Base-by-base conservation (phyloP, 2,113 vertebrate species). In the Cynoglossus semilaevis region DNA sequence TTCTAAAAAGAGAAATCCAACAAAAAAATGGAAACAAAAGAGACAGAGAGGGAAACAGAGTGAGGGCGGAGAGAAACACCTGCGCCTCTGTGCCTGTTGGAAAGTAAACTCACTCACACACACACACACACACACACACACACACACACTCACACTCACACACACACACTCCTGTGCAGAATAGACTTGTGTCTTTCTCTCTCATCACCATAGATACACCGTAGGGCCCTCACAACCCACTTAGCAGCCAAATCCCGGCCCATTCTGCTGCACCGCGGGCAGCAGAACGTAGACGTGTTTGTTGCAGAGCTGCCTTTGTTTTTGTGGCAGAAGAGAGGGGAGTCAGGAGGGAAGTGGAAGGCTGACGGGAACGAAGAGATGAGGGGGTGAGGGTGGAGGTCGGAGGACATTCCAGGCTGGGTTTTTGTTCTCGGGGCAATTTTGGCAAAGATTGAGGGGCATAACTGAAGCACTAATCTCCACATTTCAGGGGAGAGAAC, bases 231-330 rank as follows among this genome's bases (percentile, higher is more conserved):
- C 19, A 38, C 62, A 71, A 36, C 43, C 60, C 76, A 73, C 53
- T 70, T 61, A 79, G 68, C 77, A 74, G 74, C 76, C 74, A 74
- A 79, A 73, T 69, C 72, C 71, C 52, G 1, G 36, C 3, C 54
- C 59, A 46, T 79, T 82, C 76, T 77, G 63, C 49, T 10, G 81
- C 67, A 79, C 79, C 48, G 56, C 68, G 53, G 63, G 85, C 85
- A 82, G 84, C 83, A 79, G 79, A 68, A 57, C 80, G n/a, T 50
- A 75, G 67, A 81, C 73, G 80, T 81, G 80, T 86, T 83, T 76
- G 76, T 80, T 75, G 72, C 69, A 36, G 52, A 38, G 58, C 59
- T 71, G 74, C 64, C 71, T 83, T 85, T 87, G 82, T 85, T 74
- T 71, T 41, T 63, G 50, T 29, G 63, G 57, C 55, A 61, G 67